These are phyloP conservation scores for Omphaloscelis lunosa DNA, from an alignment of 2,888 invertebrate species.

Conservation along the genomic window DNA sequence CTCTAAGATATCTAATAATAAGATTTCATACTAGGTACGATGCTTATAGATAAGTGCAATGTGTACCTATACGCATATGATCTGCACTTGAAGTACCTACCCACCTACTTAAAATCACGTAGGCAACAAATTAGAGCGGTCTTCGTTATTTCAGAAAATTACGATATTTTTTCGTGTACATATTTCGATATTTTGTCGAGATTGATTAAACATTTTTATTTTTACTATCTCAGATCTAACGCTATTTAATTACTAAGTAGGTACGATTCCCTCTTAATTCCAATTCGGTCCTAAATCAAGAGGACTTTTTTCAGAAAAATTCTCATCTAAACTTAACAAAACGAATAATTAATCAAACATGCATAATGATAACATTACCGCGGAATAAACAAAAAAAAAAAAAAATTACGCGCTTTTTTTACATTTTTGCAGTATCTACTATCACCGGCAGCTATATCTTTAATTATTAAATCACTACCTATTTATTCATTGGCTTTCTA, in stretches of 20 bases:
- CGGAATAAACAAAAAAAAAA: background rate
- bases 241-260: background rate
- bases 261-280: background rate
- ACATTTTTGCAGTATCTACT: too few relatives aligned
- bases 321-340: background rate
- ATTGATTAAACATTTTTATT: too few relatives aligned
- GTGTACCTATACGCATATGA: slow-evolving; percentile 1
- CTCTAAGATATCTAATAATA: slow-evolving; percentile 16
- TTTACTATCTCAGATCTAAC: background rate
- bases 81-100: slow-evolving; percentile 8
- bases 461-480: background rate
- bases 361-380: background rate
- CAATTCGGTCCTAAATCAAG: too few relatives aligned
- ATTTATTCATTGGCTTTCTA: background rate
- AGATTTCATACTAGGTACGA: slow-evolving; percentile 10
- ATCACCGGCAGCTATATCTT: too few relatives aligned
- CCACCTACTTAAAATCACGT: background rate
- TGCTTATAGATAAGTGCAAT: slow-evolving; percentile 9
- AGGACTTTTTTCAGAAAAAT: background rate
- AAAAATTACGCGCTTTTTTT: background rate
- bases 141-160: background rate
- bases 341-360: background rate
- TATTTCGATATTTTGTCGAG: too few relatives aligned
- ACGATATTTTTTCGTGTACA: background rate
- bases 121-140: background rate